Evolutionary conservation across 2,888 invertebrate species (phyloP).

Genomic region (Panzeria rudis): DNA sequence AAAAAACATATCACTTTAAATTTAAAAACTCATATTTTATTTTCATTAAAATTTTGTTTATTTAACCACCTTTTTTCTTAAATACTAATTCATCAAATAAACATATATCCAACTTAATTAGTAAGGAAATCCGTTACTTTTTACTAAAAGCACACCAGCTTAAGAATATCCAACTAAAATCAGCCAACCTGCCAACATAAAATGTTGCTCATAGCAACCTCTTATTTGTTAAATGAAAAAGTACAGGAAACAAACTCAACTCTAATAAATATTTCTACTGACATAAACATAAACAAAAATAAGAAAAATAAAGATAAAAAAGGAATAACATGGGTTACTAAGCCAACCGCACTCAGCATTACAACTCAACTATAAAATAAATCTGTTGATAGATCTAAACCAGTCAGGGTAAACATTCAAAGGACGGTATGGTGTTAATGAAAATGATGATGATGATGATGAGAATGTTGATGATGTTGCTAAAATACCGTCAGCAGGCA

Average conservation of each 20-base stretch:
- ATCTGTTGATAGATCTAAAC: slow-evolving; percentile 26
- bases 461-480: slow-evolving; percentile 43
- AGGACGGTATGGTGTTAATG: slow-evolving; percentile 28
- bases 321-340: slow-evolving; percentile 68
- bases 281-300: slow-evolving; percentile 13
- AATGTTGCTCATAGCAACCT: slow-evolving; percentile 61
- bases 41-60: background rate
- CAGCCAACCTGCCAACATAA: slow-evolving; percentile 12
- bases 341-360: slow-evolving; percentile 70
- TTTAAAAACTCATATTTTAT: background rate
- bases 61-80: slow-evolving; percentile 11
- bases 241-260: slow-evolving; percentile 41
- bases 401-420: background rate
- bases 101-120: slow-evolving; percentile 66
- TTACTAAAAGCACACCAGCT: background rate
- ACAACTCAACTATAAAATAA: slow-evolving; percentile 41
- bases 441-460: slow-evolving; percentile 5
- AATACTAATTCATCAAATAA: slow-evolving; percentile 44
- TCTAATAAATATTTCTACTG: slow-evolving; percentile 32
- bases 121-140: slow-evolving; percentile 59
- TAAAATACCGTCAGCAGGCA: slow-evolving; percentile 46
- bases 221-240: slow-evolving; percentile 57
- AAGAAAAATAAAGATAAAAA: slow-evolving; percentile 21
- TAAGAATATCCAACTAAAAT: background rate
- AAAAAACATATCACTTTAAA: background rate